Base-by-base conservation (phyloP, 2,113 vertebrate species). In the Takifugu flavidus region DNA sequence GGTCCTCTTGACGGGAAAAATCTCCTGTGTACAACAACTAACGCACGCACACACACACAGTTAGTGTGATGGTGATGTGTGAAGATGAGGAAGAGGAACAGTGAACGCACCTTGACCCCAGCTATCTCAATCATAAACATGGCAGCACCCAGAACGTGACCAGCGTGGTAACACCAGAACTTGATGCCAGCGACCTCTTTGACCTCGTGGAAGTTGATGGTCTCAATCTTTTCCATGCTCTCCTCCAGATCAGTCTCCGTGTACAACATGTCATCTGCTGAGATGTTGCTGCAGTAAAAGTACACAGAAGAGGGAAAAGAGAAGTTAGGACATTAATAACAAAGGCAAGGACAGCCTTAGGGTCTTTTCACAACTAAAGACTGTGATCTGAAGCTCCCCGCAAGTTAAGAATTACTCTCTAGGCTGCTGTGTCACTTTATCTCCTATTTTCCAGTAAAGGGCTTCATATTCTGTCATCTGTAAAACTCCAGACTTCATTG, bases 61-160 rank as follows among this genome's bases (percentile, higher is more conserved):
- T 15, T 5, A 50, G 4, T 10, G 49, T 49, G 7, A 49, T n/a
- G 45, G 14, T 47, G 45, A 5, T 7, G 7, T 10, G 34, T 10
- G 34, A 6, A 11, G 34, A 39, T 47, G 45, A 0, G 13, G 2
- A 14, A 13, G 45, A 46, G 4, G 13, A n/a, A 13, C 13, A 6
- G 44, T 4, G 14, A 20, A 20, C 55, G 0, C 2, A 71, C 96
- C 94, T 98, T 98, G 53, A 98, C 96, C 0, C 95, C 96, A 0
- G 95, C 96, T 29, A 98, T 98, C 88, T 98, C 95, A 5, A 98
- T 98, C 96, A 98, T 98, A 62, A 98, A 98, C 96, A 98, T 98
- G 87, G 95, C 96, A 0, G 95, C 95, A 49, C 95, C 96, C 13
- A 98, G 90, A 6, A 98, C 96, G 1, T 98, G 96, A 12, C 95